Conservation (phyloP, 2,113 vertebrate species). For the Triplophysa tibetana region DNA sequence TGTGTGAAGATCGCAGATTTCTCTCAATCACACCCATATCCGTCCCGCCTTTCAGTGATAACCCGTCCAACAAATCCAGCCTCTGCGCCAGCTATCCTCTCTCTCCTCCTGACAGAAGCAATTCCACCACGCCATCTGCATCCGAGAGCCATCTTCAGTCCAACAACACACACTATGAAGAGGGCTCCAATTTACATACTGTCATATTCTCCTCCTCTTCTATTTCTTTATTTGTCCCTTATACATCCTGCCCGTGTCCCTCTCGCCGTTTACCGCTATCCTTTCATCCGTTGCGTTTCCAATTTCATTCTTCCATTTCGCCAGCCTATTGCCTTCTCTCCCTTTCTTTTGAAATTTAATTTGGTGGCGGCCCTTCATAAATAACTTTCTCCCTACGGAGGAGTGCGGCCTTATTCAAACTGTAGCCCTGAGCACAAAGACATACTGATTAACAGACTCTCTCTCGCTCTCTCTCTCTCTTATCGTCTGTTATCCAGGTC, state of each 20-base stretch:
- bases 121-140: neutral
- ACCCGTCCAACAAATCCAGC: neutral
- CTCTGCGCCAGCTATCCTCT: neutral
- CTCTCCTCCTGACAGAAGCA: neutral
- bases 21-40: neutral
- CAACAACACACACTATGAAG: neutral
- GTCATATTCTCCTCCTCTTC: constrained; percentile 1
- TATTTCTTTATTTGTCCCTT: constrained; percentile 20
- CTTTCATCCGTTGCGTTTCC: constrained; percentile 50
- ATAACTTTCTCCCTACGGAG: constrained; percentile 42
- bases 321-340: constrained; percentile 40
- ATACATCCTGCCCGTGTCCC: constrained; percentile 15
- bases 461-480: constrained; percentile 15
- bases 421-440: constrained; percentile 31
- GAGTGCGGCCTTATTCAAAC: constrained; percentile 36
- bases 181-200: constrained; percentile 11
- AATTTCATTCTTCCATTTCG: constrained; percentile 46
- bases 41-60: constrained; percentile 4
- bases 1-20: constrained; percentile 41
- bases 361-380: constrained; percentile 53
- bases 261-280: constrained; percentile 6
- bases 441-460: constrained; percentile 44
- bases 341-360: constrained; percentile 51
- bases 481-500: constrained; percentile 40
- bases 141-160: neutral